A percentile compares a stretch with the other conserved stretches of the same genome.
Conservation (phyloP, 53 echinoderm and acorn worm genomes). For the Glandiceps talaboti region DNA sequence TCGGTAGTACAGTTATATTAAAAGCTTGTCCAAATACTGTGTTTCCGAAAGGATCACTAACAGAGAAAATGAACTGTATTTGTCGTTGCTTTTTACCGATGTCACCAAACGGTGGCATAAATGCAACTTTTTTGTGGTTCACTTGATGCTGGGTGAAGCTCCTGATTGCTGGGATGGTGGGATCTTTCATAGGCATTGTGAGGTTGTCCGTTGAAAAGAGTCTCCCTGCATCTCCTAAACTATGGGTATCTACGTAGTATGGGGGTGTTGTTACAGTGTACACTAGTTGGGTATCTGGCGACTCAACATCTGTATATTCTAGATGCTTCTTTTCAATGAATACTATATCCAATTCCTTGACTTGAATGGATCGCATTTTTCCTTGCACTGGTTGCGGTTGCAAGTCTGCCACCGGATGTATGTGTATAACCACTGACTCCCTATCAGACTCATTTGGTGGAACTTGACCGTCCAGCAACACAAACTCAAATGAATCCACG, state of each 20-base stretch:
- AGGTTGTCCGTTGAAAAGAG: slow-evolving; percentile 54
- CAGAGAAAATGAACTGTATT: slow-evolving; percentile 72
- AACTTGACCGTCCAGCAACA: slow-evolving; percentile 59
- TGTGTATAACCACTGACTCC: slow-evolving; percentile 52
- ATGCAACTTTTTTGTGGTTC: slow-evolving; percentile 64
- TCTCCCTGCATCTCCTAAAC: slow-evolving; percentile 73
- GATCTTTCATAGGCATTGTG: slow-evolving; percentile 59
- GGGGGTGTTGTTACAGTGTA: slow-evolving; percentile 91
- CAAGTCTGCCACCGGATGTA: slow-evolving; percentile 71
- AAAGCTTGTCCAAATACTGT: slow-evolving; percentile 56
- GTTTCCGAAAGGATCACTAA: slow-evolving; percentile 76
- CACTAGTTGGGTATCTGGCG: slow-evolving; percentile 36
- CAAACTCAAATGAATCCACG: slow-evolving; percentile 60
- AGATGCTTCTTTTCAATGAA: slow-evolving; percentile 62
- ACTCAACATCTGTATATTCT: slow-evolving; percentile 74
- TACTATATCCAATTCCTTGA: slow-evolving; percentile 71
- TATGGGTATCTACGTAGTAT: slow-evolving; percentile 58
- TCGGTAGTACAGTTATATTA: slow-evolving; percentile 70
- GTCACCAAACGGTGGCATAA: slow-evolving; percentile 90
- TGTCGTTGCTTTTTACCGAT: slow-evolving; percentile 45
- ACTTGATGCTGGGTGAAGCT: slow-evolving; percentile 70
- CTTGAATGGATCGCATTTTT: slow-evolving; percentile 32
- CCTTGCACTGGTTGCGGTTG: slow-evolving; percentile 35
- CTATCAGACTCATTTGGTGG: slow-evolving; percentile 76
- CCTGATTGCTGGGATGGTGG: slow-evolving; percentile 24